These are phyloP conservation scores for Elgaria multicarinata DNA, from an alignment of 2,113 vertebrate genomes.

Conservation along the genomic window DNA sequence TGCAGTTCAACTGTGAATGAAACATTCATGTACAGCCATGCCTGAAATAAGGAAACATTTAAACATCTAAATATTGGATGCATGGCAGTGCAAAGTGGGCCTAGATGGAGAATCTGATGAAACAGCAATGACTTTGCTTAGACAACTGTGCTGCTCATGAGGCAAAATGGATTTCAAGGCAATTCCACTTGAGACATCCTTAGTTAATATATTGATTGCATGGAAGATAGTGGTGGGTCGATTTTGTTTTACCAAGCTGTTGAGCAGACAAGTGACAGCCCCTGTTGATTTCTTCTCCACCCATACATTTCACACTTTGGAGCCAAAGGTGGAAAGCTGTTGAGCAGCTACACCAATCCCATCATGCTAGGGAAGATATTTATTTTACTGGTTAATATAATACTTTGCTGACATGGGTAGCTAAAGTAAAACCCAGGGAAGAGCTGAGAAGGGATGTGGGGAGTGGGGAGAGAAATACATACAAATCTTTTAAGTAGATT, in stretches of 20 bases:
- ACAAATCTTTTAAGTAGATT: background rate
- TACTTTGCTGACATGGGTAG: background rate
- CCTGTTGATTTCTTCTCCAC: background rate
- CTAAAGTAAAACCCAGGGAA: background rate
- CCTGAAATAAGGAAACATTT: too few species aligned
- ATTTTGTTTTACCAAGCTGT: background rate
- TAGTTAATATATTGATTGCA: background rate
- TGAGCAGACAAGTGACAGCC: background rate
- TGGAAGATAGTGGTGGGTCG: constrained; percentile 9
- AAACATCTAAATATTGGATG: too few species aligned
- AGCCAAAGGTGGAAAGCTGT: background rate
- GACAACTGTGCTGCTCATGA: background rate
- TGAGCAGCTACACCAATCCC: background rate
- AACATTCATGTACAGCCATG: too few species aligned
- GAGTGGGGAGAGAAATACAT: background rate
- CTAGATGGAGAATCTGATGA: background rate
- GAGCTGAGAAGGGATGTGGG: constrained; percentile 15
- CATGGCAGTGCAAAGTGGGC: background rate
- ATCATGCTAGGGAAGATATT: background rate
- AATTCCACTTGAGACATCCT: background rate
- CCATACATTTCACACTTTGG: background rate
- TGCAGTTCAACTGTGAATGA: too few species aligned
- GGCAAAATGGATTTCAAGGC: background rate
- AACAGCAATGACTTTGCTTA: background rate
- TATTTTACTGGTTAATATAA: background rate